These are phyloP conservation scores for Psilopogon haemacephalus DNA, from an alignment of 2,113 vertebrate genomes.

Conservation along the genomic window DNA sequence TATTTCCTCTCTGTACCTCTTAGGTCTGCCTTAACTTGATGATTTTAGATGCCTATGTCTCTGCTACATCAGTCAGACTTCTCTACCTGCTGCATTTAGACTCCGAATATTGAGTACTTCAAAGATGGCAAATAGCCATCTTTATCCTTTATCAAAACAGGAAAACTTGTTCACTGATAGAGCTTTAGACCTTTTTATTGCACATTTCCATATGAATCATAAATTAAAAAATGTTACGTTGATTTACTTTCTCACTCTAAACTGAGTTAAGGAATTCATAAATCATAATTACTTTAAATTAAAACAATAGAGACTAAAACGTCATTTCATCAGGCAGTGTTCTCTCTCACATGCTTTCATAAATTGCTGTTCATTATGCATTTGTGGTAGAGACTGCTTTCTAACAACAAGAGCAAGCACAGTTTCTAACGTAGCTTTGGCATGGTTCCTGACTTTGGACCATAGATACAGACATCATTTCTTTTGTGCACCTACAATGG, in stretches of 20 bases:
- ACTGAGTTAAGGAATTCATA: not conserved
- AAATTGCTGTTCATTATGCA: not conserved
- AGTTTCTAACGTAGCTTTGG: not conserved
- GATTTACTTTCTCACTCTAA: not conserved
- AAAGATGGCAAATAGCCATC: not conserved
- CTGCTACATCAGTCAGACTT: not conserved
- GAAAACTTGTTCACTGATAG: not conserved
- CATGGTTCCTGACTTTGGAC: not conserved
- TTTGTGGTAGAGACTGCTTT: not conserved
- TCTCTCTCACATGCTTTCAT: not conserved
- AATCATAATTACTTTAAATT: not conserved
- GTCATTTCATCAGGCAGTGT: not conserved
- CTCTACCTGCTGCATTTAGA: not conserved
- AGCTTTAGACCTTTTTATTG: not conserved
- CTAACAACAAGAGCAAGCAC: not conserved
- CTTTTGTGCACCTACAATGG: not conserved
- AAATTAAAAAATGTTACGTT: not conserved
- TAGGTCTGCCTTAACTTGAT: conserved; percentile 25
- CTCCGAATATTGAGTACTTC: not conserved
- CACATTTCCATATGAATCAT: not conserved
- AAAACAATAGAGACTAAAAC: not conserved
- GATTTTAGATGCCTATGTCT: conserved; percentile 16
- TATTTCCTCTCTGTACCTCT: conserved; percentile 38
- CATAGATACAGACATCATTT: not conserved
- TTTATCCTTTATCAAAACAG: not conserved